Percentiles rank a stretch among this genome's conserved stretches.
Evolutionary conservation across 2,113 vertebrate genomes (phyloP).

Genomic region (Noctilio leporinus): DNA sequence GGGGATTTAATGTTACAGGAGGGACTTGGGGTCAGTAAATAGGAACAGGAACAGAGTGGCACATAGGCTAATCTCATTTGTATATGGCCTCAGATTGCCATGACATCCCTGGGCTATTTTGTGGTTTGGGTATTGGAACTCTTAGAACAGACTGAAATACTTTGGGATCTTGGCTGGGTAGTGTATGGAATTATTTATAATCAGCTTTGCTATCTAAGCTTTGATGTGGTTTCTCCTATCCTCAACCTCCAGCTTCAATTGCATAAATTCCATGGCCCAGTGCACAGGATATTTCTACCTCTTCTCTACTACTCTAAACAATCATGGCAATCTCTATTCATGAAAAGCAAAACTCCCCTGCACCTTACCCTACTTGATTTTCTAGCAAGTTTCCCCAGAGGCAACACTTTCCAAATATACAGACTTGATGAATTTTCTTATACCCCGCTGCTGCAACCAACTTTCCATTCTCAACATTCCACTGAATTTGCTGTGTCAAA

Average conservation of each 20-base stretch:
- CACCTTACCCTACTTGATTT: not conserved
- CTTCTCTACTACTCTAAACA: not conserved
- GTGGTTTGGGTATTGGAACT: constrained; percentile 61
- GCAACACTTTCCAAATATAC: not conserved
- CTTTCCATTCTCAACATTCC: not conserved
- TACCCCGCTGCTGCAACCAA: not conserved
- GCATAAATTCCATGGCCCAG: constrained; percentile 35
- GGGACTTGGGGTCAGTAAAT: constrained; percentile 74
- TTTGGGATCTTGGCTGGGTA: constrained; percentile 50
- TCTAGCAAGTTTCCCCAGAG: not conserved
- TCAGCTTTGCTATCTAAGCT: constrained; percentile 56
- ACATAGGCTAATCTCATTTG: constrained; percentile 72
- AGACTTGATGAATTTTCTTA: not conserved
- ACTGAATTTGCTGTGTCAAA: not conserved
- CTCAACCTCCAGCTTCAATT: constrained; percentile 9
- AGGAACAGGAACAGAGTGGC: constrained; percentile 70
- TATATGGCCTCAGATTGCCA: constrained; percentile 63
- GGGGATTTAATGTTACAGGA: constrained; percentile 78
- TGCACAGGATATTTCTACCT: not conserved
- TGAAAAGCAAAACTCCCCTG: not conserved
- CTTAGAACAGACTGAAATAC: constrained; percentile 62
- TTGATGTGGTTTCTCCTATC: constrained; percentile 30
- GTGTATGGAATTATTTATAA: constrained; percentile 49
- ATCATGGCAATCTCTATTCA: not conserved
- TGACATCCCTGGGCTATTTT: constrained; percentile 45